Evolutionary conservation across 2,797 vertebrate species (phyloP).

Genomic region (Enteromius fasciolatus): DNA sequence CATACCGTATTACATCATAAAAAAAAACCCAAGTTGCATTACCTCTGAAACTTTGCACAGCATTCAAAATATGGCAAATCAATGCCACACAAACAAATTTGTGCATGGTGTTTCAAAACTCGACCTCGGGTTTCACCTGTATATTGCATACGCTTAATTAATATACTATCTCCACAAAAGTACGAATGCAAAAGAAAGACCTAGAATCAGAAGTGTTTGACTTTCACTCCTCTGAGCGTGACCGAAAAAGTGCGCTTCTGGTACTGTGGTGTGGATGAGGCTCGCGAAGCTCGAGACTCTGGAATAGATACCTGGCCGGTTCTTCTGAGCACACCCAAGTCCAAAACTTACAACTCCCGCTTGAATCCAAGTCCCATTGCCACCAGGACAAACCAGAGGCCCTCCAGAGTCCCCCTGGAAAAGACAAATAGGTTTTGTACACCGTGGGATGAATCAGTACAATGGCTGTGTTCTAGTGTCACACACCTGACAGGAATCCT

Average conservation of each 20-base stretch:
- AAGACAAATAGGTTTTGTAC: neutral
- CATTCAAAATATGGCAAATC: slow-evolving; percentile 2
- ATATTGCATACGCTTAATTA: neutral
- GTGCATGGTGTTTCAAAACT: neutral
- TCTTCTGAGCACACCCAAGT: slow-evolving; percentile 70
- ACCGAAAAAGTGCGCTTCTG: slow-evolving; percentile 69
- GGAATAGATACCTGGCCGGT: slow-evolving; percentile 79
- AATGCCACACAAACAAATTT: slow-evolving; percentile 8
- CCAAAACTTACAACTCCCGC: slow-evolving; percentile 83
- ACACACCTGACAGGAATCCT: slow-evolving; percentile 78
- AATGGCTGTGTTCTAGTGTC: neutral
- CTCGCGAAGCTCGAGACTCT: slow-evolving; percentile 71
- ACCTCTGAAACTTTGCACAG: neutral
- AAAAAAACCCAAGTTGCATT: neutral
- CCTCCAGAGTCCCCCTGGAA: slow-evolving; percentile 82
- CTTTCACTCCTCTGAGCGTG: slow-evolving; percentile 50
- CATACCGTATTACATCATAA: neutral
- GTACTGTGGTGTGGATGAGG: slow-evolving; percentile 69
- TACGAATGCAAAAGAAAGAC: slow-evolving; percentile 32
- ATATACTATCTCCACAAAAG: slow-evolving; percentile 30
- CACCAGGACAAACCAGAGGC: slow-evolving; percentile 77
- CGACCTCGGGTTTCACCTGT: neutral
- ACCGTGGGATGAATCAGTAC: neutral
- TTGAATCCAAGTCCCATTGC: slow-evolving; percentile 79
- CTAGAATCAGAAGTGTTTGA: slow-evolving; percentile 43